Base-by-base conservation (phyloP, 2,888 invertebrate species). In the Eubasilissa splendida region DNA sequence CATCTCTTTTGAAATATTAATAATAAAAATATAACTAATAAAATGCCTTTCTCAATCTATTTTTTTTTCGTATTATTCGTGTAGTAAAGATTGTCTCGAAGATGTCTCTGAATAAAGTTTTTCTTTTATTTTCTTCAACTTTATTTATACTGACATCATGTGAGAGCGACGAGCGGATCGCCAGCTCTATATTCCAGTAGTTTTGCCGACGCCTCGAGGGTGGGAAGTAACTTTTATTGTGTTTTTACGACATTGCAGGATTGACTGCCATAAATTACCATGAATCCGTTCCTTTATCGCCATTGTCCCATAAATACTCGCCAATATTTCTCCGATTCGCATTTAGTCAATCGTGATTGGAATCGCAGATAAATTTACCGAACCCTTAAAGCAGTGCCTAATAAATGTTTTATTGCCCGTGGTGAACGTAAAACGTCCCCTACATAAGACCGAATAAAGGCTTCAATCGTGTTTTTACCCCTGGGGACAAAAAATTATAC, bases 401-500 rank as follows among this genome's bases (percentile, higher is more conserved):
- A 79, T 79, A 79, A 79, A 79, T 79, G 79, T 79, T 79, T 75
- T 75, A 79, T 63, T 73, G 73, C 42, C 78, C 53, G 73, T 31
- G 31, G 56, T 73, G 58, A n/a, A 53, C 77, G 52, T 77, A 77
- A 77, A 65, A 53, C 54, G 54, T 22, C 50, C 42, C 77, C 66
- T 66, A 33, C 56, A 77, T 42, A 42, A 22, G 56, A 31, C 14
- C n/a, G 50, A 58, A 70, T 76, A 76, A 76, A 68, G 68, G 56
- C 54, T 63, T 60, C 54, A 33, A 80, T 76, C 76, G 76, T 22
- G 50, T 80, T 71, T 65, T 65, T 71, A 60, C 76, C 65, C 22
- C 76, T 50, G 52, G 58, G 73, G 71, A 56, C 63, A 65, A 82
- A 82, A 80, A 82, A 80, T 80, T 80, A 82, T 74, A 63, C 73